phyloP scores from a whole-genome alignment of 2,113 vertebrate species.

The Campylomormyrus tamandua region DNA sequence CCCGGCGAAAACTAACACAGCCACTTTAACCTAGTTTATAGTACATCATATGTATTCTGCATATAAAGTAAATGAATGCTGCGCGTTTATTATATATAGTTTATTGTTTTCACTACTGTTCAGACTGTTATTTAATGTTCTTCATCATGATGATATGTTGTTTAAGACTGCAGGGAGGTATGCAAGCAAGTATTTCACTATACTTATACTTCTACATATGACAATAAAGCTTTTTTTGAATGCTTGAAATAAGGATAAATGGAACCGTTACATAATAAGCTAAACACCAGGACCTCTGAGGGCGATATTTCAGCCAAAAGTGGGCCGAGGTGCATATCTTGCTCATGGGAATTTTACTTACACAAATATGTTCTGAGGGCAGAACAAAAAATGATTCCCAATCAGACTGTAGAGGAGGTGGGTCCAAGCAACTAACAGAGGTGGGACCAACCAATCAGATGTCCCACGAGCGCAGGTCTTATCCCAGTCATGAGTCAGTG shows the following conservation, averaged over 20 bases:
- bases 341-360: not conserved
- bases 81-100: not conserved
- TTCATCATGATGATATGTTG: not conserved
- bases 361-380: not conserved
- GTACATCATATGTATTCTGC: not conserved
- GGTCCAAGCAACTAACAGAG: not conserved
- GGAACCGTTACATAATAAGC: not conserved
- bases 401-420: not conserved
- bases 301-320: not conserved
- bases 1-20: not conserved
- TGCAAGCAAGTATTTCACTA: not conserved
- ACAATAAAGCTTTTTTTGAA: not conserved
- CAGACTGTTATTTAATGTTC: not conserved
- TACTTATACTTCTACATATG: not conserved
- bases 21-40: not conserved
- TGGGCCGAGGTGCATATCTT: not conserved
- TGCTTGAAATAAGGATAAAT: not conserved
- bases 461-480: not conserved
- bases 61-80: not conserved
- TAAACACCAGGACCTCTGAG: not conserved
- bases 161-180: not conserved
- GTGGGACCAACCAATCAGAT: not conserved
- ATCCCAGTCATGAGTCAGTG: not conserved
- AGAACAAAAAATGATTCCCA: not conserved
- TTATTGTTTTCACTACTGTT: not conserved